Evolutionary conservation across 2,888 invertebrate species (phyloP), one percentile per base, ranked within the genome.

Genomic region (Dendrolimus houi): DNA sequence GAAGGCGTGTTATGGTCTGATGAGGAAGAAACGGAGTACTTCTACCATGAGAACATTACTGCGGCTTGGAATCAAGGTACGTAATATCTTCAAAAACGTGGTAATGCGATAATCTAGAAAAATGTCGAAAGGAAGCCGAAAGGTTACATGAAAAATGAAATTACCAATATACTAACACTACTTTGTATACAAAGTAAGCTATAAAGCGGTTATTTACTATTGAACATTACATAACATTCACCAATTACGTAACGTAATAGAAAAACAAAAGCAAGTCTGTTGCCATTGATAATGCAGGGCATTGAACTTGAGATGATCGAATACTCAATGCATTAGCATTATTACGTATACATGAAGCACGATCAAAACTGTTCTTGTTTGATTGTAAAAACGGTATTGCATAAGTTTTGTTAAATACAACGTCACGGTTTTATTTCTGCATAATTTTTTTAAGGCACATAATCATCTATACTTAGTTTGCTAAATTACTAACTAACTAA

Each of bases 1-100:
- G 91, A 91, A 66, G 91, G 91, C 0, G 91, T 91, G 29, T 79
- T 91, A 65, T 91, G 91, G 91, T 91, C 91, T 1, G 91, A 91
- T 79, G 91, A 91, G 63, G 91, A 91, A 64, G 91, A 91, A 59
- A 90, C 83, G 60, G 90, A 90, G 67, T 91, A 91, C 63, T 89
- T 91, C 72, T 89, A 88, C 62, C 90, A 91, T 56, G 91, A 91
- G 70, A 90, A 91, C 57, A 84, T 91, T 47, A 87, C 87, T 3
- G 72, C 87, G 8, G 87, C 90, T 41, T 90, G 87, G 86, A 89
- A 89, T 79, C 79, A 90, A 91, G 91, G 91, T 91, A 52, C 72
- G 85, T 66, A 29, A 40, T 55, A 29, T 29, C 6, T 56, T 41
- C 58, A 54, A 17, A 52, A 41, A 9, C 40, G 17, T 41, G 29